Evolutionary conservation across 2,888 invertebrate species (phyloP).

Genomic region (Empis livida): DNA sequence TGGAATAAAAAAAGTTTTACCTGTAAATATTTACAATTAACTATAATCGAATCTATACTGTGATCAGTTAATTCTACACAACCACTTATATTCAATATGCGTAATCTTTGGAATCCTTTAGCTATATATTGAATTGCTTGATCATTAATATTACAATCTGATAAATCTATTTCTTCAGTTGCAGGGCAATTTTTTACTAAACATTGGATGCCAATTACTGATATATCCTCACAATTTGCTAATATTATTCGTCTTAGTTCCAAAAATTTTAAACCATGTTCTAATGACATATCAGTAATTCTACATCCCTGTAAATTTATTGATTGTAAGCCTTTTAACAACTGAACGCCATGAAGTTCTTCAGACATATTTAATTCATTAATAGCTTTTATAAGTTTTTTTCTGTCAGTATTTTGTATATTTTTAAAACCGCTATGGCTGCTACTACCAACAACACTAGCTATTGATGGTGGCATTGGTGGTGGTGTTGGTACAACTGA

Average conservation of each 20-base stretch:
- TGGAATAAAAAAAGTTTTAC: not conserved
- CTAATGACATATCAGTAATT: conserved; percentile 58
- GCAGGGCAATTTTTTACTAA: conserved; percentile 54
- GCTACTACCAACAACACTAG: conserved; percentile 41
- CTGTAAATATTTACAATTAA: conserved; percentile 29
- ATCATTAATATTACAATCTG: conserved; percentile 57
- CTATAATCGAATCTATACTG: conserved; percentile 31
- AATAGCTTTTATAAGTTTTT: conserved; percentile 47
- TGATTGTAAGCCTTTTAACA: conserved; percentile 40
- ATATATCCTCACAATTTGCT: conserved; percentile 56
- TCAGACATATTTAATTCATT: conserved; percentile 38
- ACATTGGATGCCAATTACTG: conserved; percentile 47
- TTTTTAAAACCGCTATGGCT: conserved; percentile 59
- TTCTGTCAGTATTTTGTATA: conserved; percentile 49
- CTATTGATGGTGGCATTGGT: too few species aligned
- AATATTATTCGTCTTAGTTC: conserved; percentile 49
- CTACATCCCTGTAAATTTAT: conserved; percentile 55
- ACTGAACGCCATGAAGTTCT: conserved; percentile 38
- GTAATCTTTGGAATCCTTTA: conserved; percentile 31
- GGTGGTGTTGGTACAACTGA: too few species aligned
- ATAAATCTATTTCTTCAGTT: conserved; percentile 52
- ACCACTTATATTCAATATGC: conserved; percentile 33
- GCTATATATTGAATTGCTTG: conserved; percentile 40
- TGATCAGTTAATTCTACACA: conserved; percentile 39
- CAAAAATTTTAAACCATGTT: conserved; percentile 51